A percentile compares a stretch with the other conserved stretches of the same genome.
Evolutionary conservation across 1,140 invertebrate genomes (phyloP).

Genomic region (Copidosoma floridanum): DNA sequence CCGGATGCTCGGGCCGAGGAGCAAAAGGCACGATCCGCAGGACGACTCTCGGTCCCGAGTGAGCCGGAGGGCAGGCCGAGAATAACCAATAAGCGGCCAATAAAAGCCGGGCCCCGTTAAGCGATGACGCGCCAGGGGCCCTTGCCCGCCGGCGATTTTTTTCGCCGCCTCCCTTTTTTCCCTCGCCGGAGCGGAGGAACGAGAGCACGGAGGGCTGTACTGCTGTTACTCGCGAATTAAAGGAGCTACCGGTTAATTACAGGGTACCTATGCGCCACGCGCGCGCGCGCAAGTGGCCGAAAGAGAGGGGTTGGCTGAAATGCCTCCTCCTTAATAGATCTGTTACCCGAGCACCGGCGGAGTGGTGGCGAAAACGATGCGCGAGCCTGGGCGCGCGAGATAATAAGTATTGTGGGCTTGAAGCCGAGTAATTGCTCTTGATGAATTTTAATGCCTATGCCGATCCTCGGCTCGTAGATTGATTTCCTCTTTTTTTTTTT

Average conservation of each 20-base stretch:
- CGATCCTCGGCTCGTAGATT: background rate
- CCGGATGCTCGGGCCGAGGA: no score
- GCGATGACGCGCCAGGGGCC: no score
- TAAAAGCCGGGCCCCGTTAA: constrained; percentile 48
- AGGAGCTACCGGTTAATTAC: constrained; percentile 58
- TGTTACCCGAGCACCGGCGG: constrained; percentile 26
- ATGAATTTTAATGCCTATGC: constrained; percentile 21
- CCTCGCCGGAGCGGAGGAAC: no score
- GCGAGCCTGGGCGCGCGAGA: constrained; percentile 20
- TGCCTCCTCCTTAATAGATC: constrained; percentile 48
- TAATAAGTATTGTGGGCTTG: constrained; percentile 21
- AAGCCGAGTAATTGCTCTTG: constrained; percentile 20
- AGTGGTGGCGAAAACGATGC: constrained; percentile 4
- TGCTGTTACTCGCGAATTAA: constrained; percentile 44
- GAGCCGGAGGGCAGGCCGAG: constrained; percentile 38
- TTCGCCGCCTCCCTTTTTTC: no score
- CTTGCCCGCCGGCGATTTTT: no score
- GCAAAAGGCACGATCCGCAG: no score
- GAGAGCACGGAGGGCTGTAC: no score
- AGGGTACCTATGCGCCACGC: constrained; percentile 46
- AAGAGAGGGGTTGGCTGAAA: no score
- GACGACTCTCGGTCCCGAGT: constrained; percentile 34
- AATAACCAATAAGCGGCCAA: constrained; percentile 55
- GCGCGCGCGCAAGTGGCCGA: no score
- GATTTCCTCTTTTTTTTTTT: no score